Base-by-base conservation (phyloP, 2,797 vertebrate genomes). In the Austrolebias charrua region DNA sequence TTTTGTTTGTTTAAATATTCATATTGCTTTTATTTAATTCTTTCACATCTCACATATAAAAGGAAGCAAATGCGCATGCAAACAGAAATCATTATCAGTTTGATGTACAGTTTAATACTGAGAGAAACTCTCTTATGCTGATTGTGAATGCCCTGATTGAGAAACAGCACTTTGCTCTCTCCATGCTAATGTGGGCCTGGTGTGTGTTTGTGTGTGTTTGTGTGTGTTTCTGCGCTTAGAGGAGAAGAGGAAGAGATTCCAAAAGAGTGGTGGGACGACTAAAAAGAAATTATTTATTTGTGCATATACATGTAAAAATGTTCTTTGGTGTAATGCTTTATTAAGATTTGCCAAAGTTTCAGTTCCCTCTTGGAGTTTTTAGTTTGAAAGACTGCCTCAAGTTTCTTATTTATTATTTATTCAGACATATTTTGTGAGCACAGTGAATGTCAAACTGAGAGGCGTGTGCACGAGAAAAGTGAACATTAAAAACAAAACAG, bases 1-100 rank as follows among this genome's bases (percentile, higher is more conserved):
- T 92, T 93, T 93, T 93, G 91, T 93, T 93, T 94, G 92, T 93
- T 94, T 90, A 94, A 93, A 93, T 93, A 94, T 94, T 94, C 89
- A 94, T 93, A 90, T 74, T 77, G 88, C 88, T 93, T 93, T 93
- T 92, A 93, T 94, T 93, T 92, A 93, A 93, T 93, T 94, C 92
- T 93, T 93, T 93, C 92, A 92, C 91, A 93, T 94, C 92, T 93
- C 89, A 91, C 91, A 88, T 92, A 91, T 92, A 92, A 93, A 93
- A 93, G 91, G 90, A 89, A 91, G 91, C 91, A 92, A 93, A 91
- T 93, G 81, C 78, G 83, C 79, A 90, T 89, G 89, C 91, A 92
- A 92, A 91, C 89, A 92, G 87, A 92, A 91, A 92, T 91, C 88
- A 88, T 92, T 92, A 92, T 92, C 90, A 85, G 87, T 77, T 87